Evolutionary conservation across 1,140 invertebrate species (phyloP), one percentile per base, ranked within the genome.

Genomic region (Panulirus ornatus): DNA sequence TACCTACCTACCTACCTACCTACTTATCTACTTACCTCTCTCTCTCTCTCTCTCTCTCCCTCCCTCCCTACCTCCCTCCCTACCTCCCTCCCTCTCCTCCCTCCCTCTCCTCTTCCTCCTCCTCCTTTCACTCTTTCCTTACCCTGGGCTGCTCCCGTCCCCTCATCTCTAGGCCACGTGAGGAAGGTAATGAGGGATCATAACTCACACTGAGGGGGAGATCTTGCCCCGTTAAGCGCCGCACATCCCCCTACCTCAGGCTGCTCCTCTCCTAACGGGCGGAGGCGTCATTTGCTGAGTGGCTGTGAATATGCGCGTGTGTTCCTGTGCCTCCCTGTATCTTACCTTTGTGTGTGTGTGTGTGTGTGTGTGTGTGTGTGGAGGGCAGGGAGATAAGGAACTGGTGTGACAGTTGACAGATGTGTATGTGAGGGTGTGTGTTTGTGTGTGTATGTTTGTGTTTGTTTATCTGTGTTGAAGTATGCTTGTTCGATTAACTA

Each of bases 171-270:
- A 58, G 81, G 19, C 81, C 22, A 83, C 81, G 81, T 83, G 58
- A 54, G 81, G 81, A 83, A 63, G 51, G 54, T 83, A 83, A 83
- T 83, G 81, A 83, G 81, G 81, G 54, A 27, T 40, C 38, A 63
- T 83, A 83, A 83, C 81, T 83, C 81, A 83, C 51, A 63, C 51
- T 36, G 54, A 83, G 54, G 54, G n/a, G 81, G 81, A 66, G 81
- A 83, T 83, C 78, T 30, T 40, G 30, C 27, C n/a, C 51, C 81
- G 27, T 83, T 63, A 83, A 63, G 81, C 16, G 81, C 38, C 81
- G 51, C 81, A n/a, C 34, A 22, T 63, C 44, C 34, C 27, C 58
- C 54, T 40, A 27, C 11, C 30, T 1, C 0, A n/a, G 30, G 3
- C 70, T 2, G 11, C 22, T 34, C 66, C 2, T 19, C 22, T 14